Conservation (phyloP, 2,113 vertebrate genomes). For the Sorex fumeus region DNA sequence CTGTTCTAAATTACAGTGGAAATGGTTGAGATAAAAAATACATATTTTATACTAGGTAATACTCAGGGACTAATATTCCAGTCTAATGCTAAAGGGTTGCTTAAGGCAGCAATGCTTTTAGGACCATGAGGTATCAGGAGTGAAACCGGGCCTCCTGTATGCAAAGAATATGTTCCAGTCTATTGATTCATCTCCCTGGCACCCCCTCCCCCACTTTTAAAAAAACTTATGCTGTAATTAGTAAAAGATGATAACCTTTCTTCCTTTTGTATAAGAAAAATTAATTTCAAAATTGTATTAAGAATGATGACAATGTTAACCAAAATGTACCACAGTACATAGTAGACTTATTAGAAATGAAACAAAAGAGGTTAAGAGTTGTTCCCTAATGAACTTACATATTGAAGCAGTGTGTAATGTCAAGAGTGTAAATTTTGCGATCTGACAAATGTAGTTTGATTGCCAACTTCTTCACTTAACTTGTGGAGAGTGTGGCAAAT, state of each 20-base stretch:
- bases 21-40: conserved; percentile 25
- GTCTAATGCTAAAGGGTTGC: neutral
- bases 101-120: neutral
- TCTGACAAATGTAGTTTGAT: conserved; percentile 40
- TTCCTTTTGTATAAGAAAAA: neutral
- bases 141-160: too few relatives aligned
- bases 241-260: neutral
- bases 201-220: too few relatives aligned
- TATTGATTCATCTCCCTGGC: too few relatives aligned
- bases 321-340: neutral
- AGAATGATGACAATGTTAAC: neutral
- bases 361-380: neutral
- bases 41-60: neutral
- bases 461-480: neutral
- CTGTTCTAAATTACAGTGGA: neutral
- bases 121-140: too few relatives aligned
- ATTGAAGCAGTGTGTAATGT: neutral
- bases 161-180: too few relatives aligned
- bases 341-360: neutral
- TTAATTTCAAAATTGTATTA: conserved; percentile 6
- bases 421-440: neutral
- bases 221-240: neutral
- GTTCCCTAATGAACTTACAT: neutral
- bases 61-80: neutral
- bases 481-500: neutral